A percentile compares a stretch with the other conserved stretches of the same genome.
These are phyloP conservation scores for Burhinus oedicnemus DNA, from an alignment of 2,113 vertebrate species.

Conservation along the genomic window DNA sequence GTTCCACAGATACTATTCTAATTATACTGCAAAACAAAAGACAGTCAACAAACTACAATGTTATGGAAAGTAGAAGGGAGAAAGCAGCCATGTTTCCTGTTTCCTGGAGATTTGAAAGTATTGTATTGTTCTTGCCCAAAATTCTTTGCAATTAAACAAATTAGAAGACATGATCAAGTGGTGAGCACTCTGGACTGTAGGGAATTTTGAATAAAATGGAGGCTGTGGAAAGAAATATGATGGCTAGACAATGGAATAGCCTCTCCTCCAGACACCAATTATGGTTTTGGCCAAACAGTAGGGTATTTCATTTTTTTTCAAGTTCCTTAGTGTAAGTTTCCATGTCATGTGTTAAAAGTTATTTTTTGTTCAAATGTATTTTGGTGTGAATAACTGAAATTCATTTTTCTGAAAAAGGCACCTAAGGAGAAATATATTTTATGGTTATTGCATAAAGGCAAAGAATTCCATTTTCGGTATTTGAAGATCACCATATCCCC, in stretches of 20 bases:
- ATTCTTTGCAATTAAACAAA: neutral
- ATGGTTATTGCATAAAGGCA: neutral
- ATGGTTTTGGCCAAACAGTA: neutral
- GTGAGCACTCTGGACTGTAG: neutral
- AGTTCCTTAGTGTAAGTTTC: neutral
- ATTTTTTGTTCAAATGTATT: neutral
- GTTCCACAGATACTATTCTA: neutral
- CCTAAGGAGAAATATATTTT: neutral
- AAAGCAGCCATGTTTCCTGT: neutral
- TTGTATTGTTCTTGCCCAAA: neutral
- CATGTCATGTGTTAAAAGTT: neutral
- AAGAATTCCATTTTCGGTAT: neutral
- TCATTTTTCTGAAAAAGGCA: neutral
- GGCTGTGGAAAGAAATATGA: neutral
- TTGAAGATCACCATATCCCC: neutral
- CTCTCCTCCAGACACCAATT: neutral
- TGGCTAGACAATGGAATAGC: neutral
- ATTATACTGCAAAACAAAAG: neutral
- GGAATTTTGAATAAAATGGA: neutral
- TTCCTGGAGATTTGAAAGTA: neutral
- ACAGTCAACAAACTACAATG: neutral
- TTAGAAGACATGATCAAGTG: neutral
- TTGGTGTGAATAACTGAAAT: neutral
- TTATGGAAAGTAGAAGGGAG: neutral
- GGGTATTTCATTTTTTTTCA: neutral